Evolutionary conservation across 2,888 invertebrate species (phyloP).

Genomic region (Drosophila demipolita): DNA sequence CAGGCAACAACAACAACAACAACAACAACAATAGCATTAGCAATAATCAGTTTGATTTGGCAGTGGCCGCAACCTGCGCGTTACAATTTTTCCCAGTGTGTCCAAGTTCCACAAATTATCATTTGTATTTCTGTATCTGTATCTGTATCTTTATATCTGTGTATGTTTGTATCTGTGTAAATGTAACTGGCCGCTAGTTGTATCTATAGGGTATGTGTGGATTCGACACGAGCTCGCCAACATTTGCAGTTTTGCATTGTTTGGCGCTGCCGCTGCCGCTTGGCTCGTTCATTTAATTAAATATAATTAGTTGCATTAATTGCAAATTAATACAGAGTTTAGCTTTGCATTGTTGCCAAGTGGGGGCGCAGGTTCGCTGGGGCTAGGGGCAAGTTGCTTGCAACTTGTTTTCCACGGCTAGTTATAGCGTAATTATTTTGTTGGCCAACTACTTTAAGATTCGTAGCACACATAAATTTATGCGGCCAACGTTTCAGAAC

Average conservation of each 20-base stretch:
- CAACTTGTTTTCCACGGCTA: slow-evolving; percentile 72
- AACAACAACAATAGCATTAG: slow-evolving; percentile 70
- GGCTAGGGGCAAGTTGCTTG: slow-evolving; percentile 6
- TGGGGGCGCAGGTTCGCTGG: slow-evolving; percentile 4
- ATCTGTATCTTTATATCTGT: slow-evolving; percentile 39
- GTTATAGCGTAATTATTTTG: slow-evolving; percentile 73
- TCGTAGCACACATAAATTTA: slow-evolving; percentile 48
- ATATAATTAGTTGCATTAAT: slow-evolving; percentile 81
- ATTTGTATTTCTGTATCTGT: slow-evolving; percentile 23
- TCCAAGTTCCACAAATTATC: slow-evolving; percentile 63
- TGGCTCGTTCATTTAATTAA: slow-evolving; percentile 79
- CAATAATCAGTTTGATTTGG: slow-evolving; percentile 78
- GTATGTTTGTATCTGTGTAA: slow-evolving; percentile 22
- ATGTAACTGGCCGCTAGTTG: slow-evolving; percentile 27
- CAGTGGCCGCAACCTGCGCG: slow-evolving; percentile 69
- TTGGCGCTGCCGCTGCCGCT: slow-evolving; percentile 56
- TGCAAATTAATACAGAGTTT: slow-evolving; percentile 82
- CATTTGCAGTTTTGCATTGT: slow-evolving; percentile 58
- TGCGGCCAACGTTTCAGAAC: slow-evolving; percentile 20
- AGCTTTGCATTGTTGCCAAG: slow-evolving; percentile 65
- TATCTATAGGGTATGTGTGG: slow-evolving; percentile 42
- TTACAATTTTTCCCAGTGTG: slow-evolving; percentile 73
- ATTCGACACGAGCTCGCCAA: slow-evolving; percentile 20
- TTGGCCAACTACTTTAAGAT: slow-evolving; percentile 36
- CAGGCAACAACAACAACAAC: slow-evolving; percentile 23